Base-by-base conservation (phyloP, 2,113 vertebrate genomes). In the Siniperca chuatsi region DNA sequence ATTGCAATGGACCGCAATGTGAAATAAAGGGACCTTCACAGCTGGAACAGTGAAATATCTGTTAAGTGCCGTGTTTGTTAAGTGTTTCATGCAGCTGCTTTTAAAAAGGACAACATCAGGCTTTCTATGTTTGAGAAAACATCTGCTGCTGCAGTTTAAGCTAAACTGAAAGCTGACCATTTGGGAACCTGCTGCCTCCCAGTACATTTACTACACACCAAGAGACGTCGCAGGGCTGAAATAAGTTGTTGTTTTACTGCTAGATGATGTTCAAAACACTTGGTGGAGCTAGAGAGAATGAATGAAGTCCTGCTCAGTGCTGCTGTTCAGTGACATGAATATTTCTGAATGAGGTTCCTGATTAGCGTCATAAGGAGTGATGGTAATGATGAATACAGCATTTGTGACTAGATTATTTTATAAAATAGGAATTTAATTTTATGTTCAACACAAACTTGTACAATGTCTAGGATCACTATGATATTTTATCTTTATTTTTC, bases 241-340 rank as follows among this genome's bases (percentile, higher is more conserved):
- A 42, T 66, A 15, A 11, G 15, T 21, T 4, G 13, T 8, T 40
- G 25, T 40, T 74, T 48, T 65, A 70, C 20, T 74, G 42, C 33
- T 48, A 40, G 13, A 29, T 21, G 60, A n/a, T 9, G 20, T 48
- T 35, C 18, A 33, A 79, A 77, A 66, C 75, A 72, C 67, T 77
- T 87, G 76, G 55, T 77, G 71, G 68, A 8, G 72, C 67, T 60
- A 78, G 21, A 85, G 78, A 69, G 42, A 74, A 33, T 33, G 9
- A 75, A 54, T 29, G 4, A 25, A 29, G 78, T 33, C 20, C 54
- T 61, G 64, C 33, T 75, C 42, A 33, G 73, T n/a, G 67, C 35
- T 18, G 37, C 40, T 42, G 35, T 20, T 44, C 23, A 67, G 46
- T 66, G 74, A 8, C 1, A 3, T 5, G 5, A 48, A 42, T 52